Conservation (phyloP, 2,797 vertebrate genomes). For the Numenius phaeopus region DNA sequence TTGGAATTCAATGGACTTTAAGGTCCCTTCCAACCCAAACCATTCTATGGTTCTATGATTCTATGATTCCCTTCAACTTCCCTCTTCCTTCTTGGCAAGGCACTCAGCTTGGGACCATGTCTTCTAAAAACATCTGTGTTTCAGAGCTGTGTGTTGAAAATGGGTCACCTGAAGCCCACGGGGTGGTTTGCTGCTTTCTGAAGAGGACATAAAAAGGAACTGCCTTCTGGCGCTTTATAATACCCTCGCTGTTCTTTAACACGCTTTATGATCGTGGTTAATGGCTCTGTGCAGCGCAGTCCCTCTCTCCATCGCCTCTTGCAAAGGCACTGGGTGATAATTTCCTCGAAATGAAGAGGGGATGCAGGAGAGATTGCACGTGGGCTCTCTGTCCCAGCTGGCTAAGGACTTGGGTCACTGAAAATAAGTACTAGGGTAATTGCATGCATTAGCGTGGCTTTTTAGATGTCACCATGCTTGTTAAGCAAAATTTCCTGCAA, state of each 20-base stretch:
- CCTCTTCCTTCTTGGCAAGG: neutral
- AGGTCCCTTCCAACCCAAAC: too few relatives aligned
- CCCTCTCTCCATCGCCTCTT: neutral
- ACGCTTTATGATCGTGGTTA: fast-evolving
- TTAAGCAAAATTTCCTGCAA: neutral
- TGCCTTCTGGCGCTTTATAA: neutral
- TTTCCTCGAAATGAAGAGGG: neutral
- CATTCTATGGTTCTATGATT: too few relatives aligned
- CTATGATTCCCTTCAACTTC: neutral
- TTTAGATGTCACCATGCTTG: neutral
- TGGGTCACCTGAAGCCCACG: neutral
- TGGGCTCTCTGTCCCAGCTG: neutral
- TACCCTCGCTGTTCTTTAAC: neutral
- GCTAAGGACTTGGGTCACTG: neutral
- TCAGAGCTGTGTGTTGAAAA: neutral
- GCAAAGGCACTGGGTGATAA: neutral
- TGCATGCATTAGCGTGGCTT: neutral
- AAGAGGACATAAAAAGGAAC: neutral
- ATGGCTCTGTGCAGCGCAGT: neutral
- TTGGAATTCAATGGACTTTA: too few relatives aligned
- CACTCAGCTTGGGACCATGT: neutral
- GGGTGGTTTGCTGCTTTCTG: neutral
- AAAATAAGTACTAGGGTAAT: neutral
- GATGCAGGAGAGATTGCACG: neutral
- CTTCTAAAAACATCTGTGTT: neutral